Evolutionary conservation across 2,888 invertebrate genomes (phyloP), one percentile per base, ranked within the genome.

Genomic region (Meiosimyza platycephala): DNA sequence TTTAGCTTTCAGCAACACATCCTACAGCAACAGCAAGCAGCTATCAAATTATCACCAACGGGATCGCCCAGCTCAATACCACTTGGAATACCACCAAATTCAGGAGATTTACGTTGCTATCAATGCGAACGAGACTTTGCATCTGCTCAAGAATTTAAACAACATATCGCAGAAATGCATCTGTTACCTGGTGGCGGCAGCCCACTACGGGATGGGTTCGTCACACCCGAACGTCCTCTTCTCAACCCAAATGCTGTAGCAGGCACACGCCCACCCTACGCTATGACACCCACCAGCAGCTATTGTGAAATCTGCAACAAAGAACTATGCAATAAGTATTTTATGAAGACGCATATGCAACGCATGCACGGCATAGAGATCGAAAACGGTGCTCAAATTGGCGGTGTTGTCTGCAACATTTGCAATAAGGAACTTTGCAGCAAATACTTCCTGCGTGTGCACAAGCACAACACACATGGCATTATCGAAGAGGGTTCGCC

Each of bases 271-370:
- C 88, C 90, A 28, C 90, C 92, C 0, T 89, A 90, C 80, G 91
- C 90, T 52, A 82, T 86, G 0, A 91, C 92, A 0, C 92, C 93
- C 0, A 92, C 95, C 2, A 95, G 94, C 76, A 96, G 96, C 83
- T 97, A 96, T 86, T 98, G 98, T 86, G 97, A 97, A 86, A 97
- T 98, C 77, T 98, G 98, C 88, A 98, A 98, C 89, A 98, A 98
- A 88, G 98, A 99, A 88, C 89, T 99, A 80, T 99, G 99, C 89
- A 99, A 99, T 89, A 99, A 99, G 88, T 99, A 99, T 87, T 99
- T 99, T 88, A 96, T 99, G 94, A 97, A 98, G 86, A 99, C 98
- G 1, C 99, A 99, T 89, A 98, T 98, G 96, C 94, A 97, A 85
- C 93, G 98, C 85, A 98, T 99, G 96, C 99, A 97, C 87, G 96